Percentiles rank a stretch among this genome's conserved stretches.
These are phyloP conservation scores for Erithacus rubecula DNA, from an alignment of 2,797 vertebrate genomes.

Conservation along the genomic window DNA sequence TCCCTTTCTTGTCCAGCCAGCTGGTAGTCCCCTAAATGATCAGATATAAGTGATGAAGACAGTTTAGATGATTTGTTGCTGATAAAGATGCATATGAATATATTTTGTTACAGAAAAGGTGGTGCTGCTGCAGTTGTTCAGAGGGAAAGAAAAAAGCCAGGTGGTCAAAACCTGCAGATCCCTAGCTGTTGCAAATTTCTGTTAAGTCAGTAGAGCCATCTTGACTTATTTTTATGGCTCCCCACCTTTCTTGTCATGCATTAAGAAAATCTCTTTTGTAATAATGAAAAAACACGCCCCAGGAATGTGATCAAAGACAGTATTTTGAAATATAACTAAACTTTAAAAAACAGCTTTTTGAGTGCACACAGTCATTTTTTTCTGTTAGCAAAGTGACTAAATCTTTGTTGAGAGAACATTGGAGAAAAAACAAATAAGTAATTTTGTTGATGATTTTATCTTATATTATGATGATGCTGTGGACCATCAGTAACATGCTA, in stretches of 20 bases:
- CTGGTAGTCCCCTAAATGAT: background rate
- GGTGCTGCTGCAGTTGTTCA: background rate
- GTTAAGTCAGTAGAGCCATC: background rate
- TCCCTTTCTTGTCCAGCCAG: background rate
- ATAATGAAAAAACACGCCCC: background rate
- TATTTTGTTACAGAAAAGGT: background rate
- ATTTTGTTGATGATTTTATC: background rate
- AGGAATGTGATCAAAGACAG: background rate
- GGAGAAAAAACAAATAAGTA: background rate
- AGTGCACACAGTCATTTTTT: background rate
- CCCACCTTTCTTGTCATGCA: accelerated
- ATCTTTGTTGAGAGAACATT: background rate
- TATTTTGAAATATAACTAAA: background rate
- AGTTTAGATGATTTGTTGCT: background rate
- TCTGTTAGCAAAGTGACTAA: background rate
- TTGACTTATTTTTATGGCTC: background rate
- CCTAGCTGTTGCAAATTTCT: background rate
- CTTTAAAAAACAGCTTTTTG: background rate
- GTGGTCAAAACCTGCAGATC: background rate
- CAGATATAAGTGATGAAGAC: background rate
- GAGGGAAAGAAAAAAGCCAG: background rate
- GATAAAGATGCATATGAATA: background rate
- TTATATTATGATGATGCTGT: background rate
- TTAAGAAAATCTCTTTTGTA: background rate
- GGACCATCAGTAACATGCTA: background rate